Conservation (phyloP, 2,113 vertebrate genomes). For the Neolamprologus ventralis region DNA sequence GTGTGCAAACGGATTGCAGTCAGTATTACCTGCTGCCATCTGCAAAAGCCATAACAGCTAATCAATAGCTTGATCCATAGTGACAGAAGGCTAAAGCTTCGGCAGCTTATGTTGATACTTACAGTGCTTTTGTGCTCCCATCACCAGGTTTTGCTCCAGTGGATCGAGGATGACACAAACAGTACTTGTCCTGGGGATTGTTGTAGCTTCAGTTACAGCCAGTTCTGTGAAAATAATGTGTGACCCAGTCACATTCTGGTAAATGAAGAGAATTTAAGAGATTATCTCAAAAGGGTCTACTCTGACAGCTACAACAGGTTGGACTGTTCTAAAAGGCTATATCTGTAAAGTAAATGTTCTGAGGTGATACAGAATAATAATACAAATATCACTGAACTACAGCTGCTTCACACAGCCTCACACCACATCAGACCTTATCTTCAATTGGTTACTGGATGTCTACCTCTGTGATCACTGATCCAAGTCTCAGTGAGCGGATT, state of each 20-base stretch:
- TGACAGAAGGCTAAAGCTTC: constrained; percentile 27
- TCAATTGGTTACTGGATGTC: not conserved
- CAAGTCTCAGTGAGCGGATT: constrained; percentile 20
- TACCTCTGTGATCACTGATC: constrained; percentile 33
- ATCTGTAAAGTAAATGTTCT: not conserved
- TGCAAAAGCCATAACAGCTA: constrained; percentile 42
- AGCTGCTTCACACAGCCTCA: not conserved
- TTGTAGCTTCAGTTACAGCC: not conserved
- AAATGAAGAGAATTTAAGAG: not conserved
- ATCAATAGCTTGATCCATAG: constrained; percentile 51
- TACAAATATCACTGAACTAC: not conserved
- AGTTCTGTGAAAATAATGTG: not conserved
- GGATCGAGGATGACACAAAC: constrained; percentile 12
- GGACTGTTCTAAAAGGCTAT: not conserved
- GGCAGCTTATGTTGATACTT: constrained; percentile 41
- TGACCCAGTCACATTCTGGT: not conserved
- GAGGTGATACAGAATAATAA: not conserved
- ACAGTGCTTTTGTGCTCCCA: constrained; percentile 23
- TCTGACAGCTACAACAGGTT: not conserved
- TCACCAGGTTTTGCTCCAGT: not conserved
- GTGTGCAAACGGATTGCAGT: constrained; percentile 25
- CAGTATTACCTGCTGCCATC: constrained; percentile 35
- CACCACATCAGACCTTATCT: not conserved
- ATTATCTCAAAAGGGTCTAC: not conserved
- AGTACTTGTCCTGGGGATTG: not conserved